Conservation (phyloP, 2,888 invertebrate genomes). For the Epinotia brunnichana region DNA sequence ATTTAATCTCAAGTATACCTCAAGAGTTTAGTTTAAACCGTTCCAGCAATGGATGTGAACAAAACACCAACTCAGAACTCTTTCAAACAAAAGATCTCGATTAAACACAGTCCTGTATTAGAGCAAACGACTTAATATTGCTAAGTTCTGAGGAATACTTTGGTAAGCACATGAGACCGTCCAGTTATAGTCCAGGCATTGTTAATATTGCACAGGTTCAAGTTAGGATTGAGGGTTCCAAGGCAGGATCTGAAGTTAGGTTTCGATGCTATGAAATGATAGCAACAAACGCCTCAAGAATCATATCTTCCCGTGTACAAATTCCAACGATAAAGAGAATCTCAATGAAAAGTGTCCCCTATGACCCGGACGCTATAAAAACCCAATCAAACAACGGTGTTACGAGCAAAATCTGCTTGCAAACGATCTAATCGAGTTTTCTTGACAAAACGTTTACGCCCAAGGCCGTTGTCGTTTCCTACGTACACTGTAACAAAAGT, state of each 20-base stretch:
- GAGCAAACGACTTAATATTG: not conserved
- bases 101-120: not conserved
- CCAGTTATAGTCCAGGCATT: too few species aligned
- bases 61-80: too few species aligned
- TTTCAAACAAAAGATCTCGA: not conserved
- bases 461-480: constrained; percentile 38
- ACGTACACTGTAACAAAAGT: constrained; percentile 40
- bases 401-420: constrained; percentile 26
- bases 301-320: not conserved
- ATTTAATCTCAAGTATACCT: too few species aligned
- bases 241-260: not conserved
- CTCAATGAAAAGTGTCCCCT: constrained; percentile 7
- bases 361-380: not conserved
- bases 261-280: too few species aligned
- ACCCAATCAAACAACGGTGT: constrained; percentile 4
- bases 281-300: too few species aligned
- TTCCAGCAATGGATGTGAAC: not conserved
- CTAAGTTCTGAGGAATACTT: not conserved
- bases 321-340: not conserved
- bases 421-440: constrained; percentile 37
- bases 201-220: not conserved
- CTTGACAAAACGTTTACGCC: constrained; percentile 38
- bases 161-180: too few species aligned
- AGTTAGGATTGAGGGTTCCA: not conserved
- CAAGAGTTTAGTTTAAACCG: not conserved